Evolutionary conservation across 2,113 vertebrate species (phyloP), one percentile per base, ranked within the genome.

Genomic region (Phoxinus phoxinus): DNA sequence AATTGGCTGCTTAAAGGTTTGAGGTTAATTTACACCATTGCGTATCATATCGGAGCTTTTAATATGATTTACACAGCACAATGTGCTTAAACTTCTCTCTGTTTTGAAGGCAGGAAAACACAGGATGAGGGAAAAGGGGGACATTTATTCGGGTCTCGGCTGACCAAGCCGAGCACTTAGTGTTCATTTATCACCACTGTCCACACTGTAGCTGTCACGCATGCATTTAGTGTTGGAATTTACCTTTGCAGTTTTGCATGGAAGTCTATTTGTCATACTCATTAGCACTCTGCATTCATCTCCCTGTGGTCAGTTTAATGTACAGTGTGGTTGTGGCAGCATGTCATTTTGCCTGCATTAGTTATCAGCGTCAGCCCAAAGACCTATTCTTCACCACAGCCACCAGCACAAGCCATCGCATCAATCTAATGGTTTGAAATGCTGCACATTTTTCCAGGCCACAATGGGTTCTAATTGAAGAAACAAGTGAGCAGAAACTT

Each of bases 191-290:
- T 94, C 93, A 93, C 87, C 25, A 19, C 86, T 76, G 81, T 85
- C 89, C 82, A 86, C 84, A 59, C 75, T 85, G 83, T 89, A 90
- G 88, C 88, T 87, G 89, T 90, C 90, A 90, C 83, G 11, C 89
- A 86, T 27, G 65, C 92, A 90, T 93, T 92, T 87, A 90, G 84
- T 87, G 86, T 89, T 81, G 89, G 88, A 90, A 91, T 93, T 92
- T 93, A 92, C 92, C 89, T 92, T 89, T 90, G 87, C 89, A 87
- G 86, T 91, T 93, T 91, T 92, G 91, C 91, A 91, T 90, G 87
- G 53, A 87, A 89, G 90, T 93, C 90, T 91, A 92, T 94, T 91
- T 88, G 90, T 94, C 91, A 92, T 86, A 89, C 91, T 92, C 87
- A 91, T 92, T 91, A 88, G 71, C 84, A 75, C 51, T 25, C 86